These are phyloP conservation scores for Anoplolepis gracilipes DNA, from an alignment of 1,140 invertebrate genomes.

Conservation along the genomic window DNA sequence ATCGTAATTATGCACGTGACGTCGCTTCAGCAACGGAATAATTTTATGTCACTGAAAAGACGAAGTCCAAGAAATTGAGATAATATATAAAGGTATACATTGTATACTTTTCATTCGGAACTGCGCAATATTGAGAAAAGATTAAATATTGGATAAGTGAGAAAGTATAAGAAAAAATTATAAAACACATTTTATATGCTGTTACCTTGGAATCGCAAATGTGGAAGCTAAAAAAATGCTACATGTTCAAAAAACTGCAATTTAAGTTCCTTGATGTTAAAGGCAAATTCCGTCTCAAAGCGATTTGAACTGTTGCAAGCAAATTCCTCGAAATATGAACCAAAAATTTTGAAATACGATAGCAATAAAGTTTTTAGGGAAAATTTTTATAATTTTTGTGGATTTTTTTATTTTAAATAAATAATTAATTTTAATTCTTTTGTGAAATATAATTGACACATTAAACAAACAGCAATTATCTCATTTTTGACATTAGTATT, in stretches of 20 bases:
- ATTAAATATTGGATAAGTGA: not conserved
- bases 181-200: not conserved
- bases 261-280: not conserved
- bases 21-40: not conserved
- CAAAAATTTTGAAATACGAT: not conserved
- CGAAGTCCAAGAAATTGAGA: constrained; percentile 9
- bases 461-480: not conserved
- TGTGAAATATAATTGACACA: not conserved
- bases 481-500: not conserved
- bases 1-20: constrained; percentile 33
- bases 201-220: not conserved
- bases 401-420: not conserved
- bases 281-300: not conserved
- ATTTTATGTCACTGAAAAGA: constrained; percentile 8
- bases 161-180: not conserved
- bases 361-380: not conserved
- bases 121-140: not conserved
- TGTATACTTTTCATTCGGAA: not conserved
- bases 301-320: not conserved
- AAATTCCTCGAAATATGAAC: not conserved
- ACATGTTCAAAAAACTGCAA: not conserved
- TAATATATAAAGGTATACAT: too few relatives aligned
- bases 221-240: not conserved
- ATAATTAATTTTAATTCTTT: not conserved
- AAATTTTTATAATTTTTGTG: not conserved